Conservation (phyloP, 1,140 invertebrate species). For the Drosophila parabipectinata region DNA sequence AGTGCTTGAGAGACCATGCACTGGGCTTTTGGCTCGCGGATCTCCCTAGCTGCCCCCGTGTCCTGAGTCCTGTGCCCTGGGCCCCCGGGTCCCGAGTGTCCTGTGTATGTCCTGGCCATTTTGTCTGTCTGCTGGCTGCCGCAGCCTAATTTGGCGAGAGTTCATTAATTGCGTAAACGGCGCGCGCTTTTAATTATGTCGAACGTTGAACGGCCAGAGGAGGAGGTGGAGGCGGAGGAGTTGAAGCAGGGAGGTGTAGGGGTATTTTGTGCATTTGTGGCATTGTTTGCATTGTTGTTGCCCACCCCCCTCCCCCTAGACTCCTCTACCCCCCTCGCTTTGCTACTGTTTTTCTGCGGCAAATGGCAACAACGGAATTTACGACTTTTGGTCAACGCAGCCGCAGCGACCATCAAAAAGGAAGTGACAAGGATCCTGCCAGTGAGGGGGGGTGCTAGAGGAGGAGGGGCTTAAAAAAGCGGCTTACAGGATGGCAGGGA, state of each 20-base stretch:
- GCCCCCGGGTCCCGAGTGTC: not conserved
- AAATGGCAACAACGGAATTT: slow-evolving; percentile 72
- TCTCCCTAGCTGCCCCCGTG: slow-evolving; percentile 1
- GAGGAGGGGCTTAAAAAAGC: slow-evolving; percentile 2
- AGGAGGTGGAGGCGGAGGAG: not conserved
- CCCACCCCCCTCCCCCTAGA: not conserved
- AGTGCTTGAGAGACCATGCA: not conserved
- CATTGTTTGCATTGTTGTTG: slow-evolving; percentile 77
- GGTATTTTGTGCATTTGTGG: slow-evolving; percentile 80
- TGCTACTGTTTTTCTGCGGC: slow-evolving; percentile 68
- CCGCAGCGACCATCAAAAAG: slow-evolving; percentile 59
- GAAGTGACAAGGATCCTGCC: slow-evolving; percentile 19
- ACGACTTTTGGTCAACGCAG: slow-evolving; percentile 74
- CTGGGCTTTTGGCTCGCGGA: slow-evolving; percentile 11
- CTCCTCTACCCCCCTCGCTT: not conserved
- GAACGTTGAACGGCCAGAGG: slow-evolving; percentile 45
- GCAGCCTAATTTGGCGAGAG: slow-evolving; percentile 82
- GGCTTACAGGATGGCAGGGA: not conserved
- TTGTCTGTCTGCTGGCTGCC: slow-evolving; percentile 74
- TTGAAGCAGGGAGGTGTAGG: slow-evolving; percentile 1
- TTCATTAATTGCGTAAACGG: slow-evolving; percentile 83
- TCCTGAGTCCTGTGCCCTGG: not conserved
- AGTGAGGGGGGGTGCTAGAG: not conserved
- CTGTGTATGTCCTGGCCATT: slow-evolving; percentile 54
- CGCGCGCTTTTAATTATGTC: slow-evolving; percentile 82